phyloP scores from a whole-genome alignment of 2,797 vertebrate species.

The Oreortyx pictus region DNA sequence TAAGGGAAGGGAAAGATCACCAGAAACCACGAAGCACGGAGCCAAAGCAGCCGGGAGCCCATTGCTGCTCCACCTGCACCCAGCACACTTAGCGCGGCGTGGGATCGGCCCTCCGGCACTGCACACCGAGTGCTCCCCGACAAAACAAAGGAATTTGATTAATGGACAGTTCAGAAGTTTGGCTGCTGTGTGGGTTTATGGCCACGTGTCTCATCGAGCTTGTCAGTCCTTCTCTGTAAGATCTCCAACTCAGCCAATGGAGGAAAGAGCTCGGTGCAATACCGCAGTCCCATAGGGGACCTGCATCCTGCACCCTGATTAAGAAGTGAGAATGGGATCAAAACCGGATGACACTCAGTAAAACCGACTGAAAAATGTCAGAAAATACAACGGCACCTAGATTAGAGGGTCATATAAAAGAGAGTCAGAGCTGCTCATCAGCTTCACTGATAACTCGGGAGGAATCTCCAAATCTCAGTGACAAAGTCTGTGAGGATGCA shows the following conservation, averaged over 20 bases:
- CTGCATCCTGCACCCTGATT: neutral
- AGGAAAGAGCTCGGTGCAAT: neutral
- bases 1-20: neutral
- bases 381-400: neutral
- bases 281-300: neutral
- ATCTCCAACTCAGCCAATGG: accelerated
- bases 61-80: too few relatives aligned
- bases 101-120: too few relatives aligned
- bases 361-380: neutral
- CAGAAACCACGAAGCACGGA: neutral
- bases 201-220: neutral
- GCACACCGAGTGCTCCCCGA: too few relatives aligned
- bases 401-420: neutral
- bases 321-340: neutral
- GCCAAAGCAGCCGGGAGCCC: too few relatives aligned
- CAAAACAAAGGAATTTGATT: too few relatives aligned
- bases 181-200: too few relatives aligned
- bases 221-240: neutral
- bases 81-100: too few relatives aligned
- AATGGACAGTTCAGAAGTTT: too few relatives aligned
- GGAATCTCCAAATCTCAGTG: neutral
- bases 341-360: neutral
- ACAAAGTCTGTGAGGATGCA: neutral
- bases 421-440: neutral
- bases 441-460: neutral